Evolutionary conservation across 2,797 vertebrate species (phyloP), one percentile per base, ranked within the genome.

Genomic region (Caiman crocodilus): DNA sequence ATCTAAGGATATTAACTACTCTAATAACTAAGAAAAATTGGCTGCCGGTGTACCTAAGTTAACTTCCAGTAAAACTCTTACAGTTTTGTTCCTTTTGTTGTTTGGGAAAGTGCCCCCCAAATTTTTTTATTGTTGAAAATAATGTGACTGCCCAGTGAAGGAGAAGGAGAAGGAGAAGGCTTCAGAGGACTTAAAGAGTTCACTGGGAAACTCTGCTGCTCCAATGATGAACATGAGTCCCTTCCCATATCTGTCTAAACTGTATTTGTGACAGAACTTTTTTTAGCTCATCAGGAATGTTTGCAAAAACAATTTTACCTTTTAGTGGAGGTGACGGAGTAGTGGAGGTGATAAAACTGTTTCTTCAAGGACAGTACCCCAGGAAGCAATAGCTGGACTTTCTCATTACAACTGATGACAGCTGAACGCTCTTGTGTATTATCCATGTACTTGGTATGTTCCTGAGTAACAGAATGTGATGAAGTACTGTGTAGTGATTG

Each of bases 261-360:
- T 50, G 42, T 50, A 50, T 50, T 50, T 50, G 42, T 7, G 7
- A 42, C 42, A 42, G 42, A 50, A 50, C 42, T 50, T 50, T 50
- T 50, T 50, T 50, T 50, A 50, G 42, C 42, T 50, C 42, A 50
- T 50, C 42, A 50, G 65, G 73, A 65, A 2, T 32, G 58, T 61
- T 73, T 76, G 30, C 57, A 55, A 73, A 71, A 88, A 80, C 76
- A 93, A 88, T 78, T 84, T 86, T 89, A 69, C 79, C 75, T 91
- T 64, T 35, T 35, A 35, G 35, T 35, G 35, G 35, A 35, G 35
- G 35, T 35, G 35, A 35, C 35, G 35, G 35, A 35, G 4, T 35
- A 35, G 35, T 35, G 35, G 35, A 35, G 35, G 42, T 50, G 42
- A 50, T 50, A 56, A n/a, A 76, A 18, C n/a, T 3, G 1, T 57